phyloP scores from a whole-genome alignment of 2,797 vertebrate genomes.

The Chromis chromis region DNA sequence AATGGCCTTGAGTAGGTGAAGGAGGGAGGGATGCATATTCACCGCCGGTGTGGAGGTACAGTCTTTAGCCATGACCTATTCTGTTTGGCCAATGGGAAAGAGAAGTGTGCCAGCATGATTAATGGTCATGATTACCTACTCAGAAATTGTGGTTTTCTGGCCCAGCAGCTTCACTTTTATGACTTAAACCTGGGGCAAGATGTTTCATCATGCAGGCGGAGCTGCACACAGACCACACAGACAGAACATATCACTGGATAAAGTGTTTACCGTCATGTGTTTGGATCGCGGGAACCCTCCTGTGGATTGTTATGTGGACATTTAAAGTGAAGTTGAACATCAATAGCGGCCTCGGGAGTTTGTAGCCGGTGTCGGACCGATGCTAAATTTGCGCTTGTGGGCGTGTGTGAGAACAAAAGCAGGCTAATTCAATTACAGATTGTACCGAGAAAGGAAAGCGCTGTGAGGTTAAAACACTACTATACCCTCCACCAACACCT shows the following conservation, averaged over 20 bases:
- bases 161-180: constrained; percentile 86
- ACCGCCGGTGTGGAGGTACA: constrained; percentile 51
- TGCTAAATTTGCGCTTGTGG: constrained; percentile 38
- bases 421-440: constrained; percentile 56
- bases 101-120: constrained; percentile 83
- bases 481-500: constrained; percentile 25
- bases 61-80: constrained; percentile 81
- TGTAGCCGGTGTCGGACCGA: not conserved
- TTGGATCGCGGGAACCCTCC: constrained; percentile 44
- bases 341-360: constrained; percentile 30
- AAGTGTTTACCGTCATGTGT: constrained; percentile 62
- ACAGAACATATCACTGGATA: constrained; percentile 55
- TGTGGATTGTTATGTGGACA: constrained; percentile 36
- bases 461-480: constrained; percentile 39
- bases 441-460: constrained; percentile 11
- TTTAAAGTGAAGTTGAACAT: constrained; percentile 35
- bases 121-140: constrained; percentile 90
- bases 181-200: constrained; percentile 84
- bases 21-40: constrained; percentile 61
- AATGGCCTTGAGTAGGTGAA: constrained; percentile 67
- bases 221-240: constrained; percentile 61
- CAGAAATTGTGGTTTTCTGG: constrained; percentile 89
- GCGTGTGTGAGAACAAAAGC: constrained; percentile 45
- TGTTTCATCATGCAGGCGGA: constrained; percentile 73
- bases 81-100: constrained; percentile 80